Evolutionary conservation across 2,888 invertebrate genomes (phyloP).

Genomic region (Torymus tubicola): DNA sequence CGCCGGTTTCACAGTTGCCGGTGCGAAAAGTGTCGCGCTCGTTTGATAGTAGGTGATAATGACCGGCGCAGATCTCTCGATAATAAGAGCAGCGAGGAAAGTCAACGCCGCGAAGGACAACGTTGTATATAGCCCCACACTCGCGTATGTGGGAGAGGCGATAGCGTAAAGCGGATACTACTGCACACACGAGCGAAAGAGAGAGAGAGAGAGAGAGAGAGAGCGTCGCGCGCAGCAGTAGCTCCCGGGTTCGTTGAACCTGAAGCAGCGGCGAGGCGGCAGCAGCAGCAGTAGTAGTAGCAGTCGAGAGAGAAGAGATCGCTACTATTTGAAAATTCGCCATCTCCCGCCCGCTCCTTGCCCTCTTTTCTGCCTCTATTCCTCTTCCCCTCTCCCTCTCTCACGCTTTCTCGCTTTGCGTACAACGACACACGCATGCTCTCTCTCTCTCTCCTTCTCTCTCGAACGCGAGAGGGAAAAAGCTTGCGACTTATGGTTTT

Average conservation of each 20-base stretch:
- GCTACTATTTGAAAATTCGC: conserved; percentile 52
- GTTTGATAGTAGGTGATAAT: neutral
- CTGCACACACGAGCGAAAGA: conserved; percentile 41
- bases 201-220: conserved; percentile 37
- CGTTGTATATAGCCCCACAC: too few relatives aligned
- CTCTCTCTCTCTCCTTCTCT: conserved; percentile 40
- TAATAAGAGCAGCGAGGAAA: conserved; percentile 7
- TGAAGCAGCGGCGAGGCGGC: conserved; percentile 29
- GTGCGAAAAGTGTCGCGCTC: too few relatives aligned
- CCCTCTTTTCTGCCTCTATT: neutral
- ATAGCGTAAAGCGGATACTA: conserved; percentile 61
- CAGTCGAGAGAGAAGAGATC: conserved; percentile 41
- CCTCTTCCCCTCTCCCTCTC: conserved; percentile 2
- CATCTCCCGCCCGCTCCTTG: conserved; percentile 16
- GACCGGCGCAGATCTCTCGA: neutral
- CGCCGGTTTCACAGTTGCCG: too few relatives aligned
- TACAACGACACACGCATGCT: conserved; percentile 50
- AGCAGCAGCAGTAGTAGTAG: too few relatives aligned
- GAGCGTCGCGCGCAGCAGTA: conserved; percentile 17
- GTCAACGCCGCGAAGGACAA: too few relatives aligned
- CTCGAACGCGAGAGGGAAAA: too few relatives aligned
- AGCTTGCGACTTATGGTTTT: too few relatives aligned
- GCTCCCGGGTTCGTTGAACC: conserved; percentile 69
- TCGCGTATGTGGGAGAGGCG: conserved; percentile 2
- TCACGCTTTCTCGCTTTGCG: conserved; percentile 29